These are phyloP conservation scores for Leucopternis melanops DNA, from an alignment of 2,113 vertebrate species.

Conservation along the genomic window DNA sequence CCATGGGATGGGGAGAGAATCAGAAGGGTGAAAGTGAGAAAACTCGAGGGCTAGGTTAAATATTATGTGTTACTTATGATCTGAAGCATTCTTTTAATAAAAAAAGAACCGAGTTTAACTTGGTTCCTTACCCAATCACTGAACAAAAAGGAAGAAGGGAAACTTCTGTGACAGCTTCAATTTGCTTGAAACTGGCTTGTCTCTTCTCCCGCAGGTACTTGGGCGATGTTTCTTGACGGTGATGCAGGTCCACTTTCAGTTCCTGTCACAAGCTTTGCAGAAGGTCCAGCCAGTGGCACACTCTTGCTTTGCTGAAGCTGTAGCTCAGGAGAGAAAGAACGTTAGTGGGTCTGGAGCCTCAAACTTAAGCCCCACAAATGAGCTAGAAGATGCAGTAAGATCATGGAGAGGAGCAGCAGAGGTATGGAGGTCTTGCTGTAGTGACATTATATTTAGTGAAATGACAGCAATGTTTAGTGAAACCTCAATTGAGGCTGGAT, in stretches of 20 bases:
- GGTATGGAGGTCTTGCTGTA: constrained; percentile 67
- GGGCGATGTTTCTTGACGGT: constrained; percentile 96
- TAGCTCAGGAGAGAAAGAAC: constrained; percentile 86
- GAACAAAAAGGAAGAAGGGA: background rate
- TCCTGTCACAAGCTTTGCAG: constrained; percentile 94
- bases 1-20: no score
- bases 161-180: fast-evolving
- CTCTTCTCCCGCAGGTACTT: constrained; percentile 79
- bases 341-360: constrained; percentile 54
- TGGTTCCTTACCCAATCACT: background rate
- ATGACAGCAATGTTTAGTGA: background rate
- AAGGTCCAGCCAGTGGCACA: constrained; percentile 96
- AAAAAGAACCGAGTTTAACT: background rate
- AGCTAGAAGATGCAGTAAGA: constrained; percentile 89
- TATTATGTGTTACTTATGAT: background rate
- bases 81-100: background rate
- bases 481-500: background rate
- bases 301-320: constrained; percentile 90
- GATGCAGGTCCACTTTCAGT: constrained; percentile 99
- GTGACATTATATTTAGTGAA: background rate
- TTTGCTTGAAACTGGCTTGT: background rate
- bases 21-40: no score
- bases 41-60: background rate
- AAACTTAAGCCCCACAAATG: constrained; percentile 74
- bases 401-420: constrained; percentile 94